Conservation (phyloP, 2,888 invertebrate species). For the Anagyrus pseudococci region DNA sequence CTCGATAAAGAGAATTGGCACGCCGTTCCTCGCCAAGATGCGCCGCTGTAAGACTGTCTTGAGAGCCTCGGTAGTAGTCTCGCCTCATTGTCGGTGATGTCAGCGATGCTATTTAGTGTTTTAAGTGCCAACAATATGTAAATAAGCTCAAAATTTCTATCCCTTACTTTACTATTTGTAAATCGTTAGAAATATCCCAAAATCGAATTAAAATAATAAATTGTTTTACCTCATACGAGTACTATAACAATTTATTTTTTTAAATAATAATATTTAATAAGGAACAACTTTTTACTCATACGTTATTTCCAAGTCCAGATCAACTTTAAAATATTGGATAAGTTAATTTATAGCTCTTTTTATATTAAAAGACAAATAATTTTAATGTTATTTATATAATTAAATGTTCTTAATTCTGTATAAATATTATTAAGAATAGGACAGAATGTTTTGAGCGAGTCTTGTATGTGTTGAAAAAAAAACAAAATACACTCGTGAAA, state of each 20-base stretch:
- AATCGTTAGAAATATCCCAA: no score
- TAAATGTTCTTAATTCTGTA: not conserved
- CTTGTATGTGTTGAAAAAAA: conserved; percentile 25
- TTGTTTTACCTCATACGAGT: not conserved
- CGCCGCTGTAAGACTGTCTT: conserved; percentile 83
- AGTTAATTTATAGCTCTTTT: no score
- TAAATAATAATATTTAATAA: no score
- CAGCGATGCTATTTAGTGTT: conserved; percentile 61
- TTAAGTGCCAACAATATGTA: conserved; percentile 52
- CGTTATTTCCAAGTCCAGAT: no score
- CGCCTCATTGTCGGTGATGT: conserved; percentile 77
- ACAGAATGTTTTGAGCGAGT: conserved; percentile 35
- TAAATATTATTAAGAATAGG: not conserved
- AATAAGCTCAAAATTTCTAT: conserved; percentile 54
- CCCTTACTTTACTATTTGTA: conserved; percentile 41
- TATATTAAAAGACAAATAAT: not conserved
- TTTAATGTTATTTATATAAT: not conserved
- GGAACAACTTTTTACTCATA: no score
- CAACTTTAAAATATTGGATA: no score
- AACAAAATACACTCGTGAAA: conserved; percentile 20
- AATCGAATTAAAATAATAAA: no score
- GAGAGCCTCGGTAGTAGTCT: conserved; percentile 91
- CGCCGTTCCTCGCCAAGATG: conserved; percentile 64
- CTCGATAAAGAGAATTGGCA: conserved; percentile 72
- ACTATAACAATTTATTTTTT: no score